Percentiles rank a stretch among this genome's conserved stretches.
Conservation (phyloP, 1,140 invertebrate genomes). For the Theocolax elegans region DNA sequence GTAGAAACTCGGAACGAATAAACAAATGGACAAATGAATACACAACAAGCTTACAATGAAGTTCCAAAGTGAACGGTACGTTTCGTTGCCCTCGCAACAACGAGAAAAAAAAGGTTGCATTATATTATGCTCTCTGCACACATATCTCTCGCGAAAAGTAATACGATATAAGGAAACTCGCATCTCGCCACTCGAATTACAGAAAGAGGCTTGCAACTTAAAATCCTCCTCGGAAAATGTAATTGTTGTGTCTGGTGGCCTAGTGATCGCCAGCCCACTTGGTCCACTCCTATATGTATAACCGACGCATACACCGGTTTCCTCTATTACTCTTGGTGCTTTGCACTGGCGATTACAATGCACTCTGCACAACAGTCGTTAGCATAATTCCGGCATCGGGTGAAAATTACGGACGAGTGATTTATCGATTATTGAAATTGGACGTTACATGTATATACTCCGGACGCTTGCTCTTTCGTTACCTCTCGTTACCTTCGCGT, state of each 20-base stretch:
- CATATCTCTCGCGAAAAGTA: no score
- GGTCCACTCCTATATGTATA: conserved; percentile 14
- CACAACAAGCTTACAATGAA: no score
- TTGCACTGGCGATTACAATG: neutral
- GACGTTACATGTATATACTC: neutral
- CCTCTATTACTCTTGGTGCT: neutral
- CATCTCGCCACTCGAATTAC: conserved; percentile 9
- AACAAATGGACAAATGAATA: no score
- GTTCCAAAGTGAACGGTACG: no score
- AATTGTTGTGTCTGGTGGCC: conserved; percentile 56
- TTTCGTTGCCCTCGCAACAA: no score
- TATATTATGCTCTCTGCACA: no score
- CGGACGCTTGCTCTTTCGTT: neutral
- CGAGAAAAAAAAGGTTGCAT: no score
- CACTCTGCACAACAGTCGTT: neutral
- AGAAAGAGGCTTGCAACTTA: conserved; percentile 6
- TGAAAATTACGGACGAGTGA: neutral
- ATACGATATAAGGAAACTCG: no score
- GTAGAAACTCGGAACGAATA: no score
- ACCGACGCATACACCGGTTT: conserved; percentile 9
- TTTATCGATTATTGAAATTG: conserved; percentile 19
- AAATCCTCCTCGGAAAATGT: conserved; percentile 53
- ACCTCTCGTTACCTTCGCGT: no score
- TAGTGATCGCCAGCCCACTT: conserved; percentile 36
- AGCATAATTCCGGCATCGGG: neutral